Evolutionary conservation across 2,888 invertebrate species (phyloP).

Genomic region (Lordiphosa andalusiaca): DNA sequence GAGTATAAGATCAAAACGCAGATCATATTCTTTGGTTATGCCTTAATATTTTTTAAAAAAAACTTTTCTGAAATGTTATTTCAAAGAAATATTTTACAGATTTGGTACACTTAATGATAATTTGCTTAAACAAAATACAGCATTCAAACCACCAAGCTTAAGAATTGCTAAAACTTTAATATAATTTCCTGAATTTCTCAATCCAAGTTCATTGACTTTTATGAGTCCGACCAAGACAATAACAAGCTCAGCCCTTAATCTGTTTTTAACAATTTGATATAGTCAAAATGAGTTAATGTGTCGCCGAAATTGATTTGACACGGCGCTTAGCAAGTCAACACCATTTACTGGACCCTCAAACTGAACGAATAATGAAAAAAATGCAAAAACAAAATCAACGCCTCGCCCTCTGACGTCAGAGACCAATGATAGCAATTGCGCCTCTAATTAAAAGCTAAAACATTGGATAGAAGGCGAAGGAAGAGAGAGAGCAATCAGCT

Average conservation of each 20-base stretch:
- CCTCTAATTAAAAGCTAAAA: constrained; percentile 56
- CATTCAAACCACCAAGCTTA: neutral
- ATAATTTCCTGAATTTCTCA: constrained; percentile 5
- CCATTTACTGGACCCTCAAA: constrained; percentile 11
- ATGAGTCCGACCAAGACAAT: constrained; percentile 10
- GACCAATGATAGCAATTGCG: constrained; percentile 51
- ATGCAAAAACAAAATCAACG: constrained; percentile 19
- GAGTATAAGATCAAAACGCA: too few relatives aligned
- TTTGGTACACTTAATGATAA: too few relatives aligned
- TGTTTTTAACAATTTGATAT: constrained; percentile 26
- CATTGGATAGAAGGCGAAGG: constrained; percentile 13
- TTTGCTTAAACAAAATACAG: too few relatives aligned
- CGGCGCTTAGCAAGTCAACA: constrained; percentile 19
- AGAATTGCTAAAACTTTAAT: constrained; percentile 1
- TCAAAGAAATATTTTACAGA: too few relatives aligned
- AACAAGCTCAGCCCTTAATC: constrained; percentile 19
- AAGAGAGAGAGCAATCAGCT: constrained; percentile 32
- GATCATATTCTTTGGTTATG: too few relatives aligned
- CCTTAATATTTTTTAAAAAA: too few relatives aligned
- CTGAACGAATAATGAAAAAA: constrained; percentile 15
- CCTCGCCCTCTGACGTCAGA: constrained; percentile 54
- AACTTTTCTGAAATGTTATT: too few relatives aligned
- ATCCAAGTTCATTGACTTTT: constrained; percentile 15
- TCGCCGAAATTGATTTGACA: constrained; percentile 29
- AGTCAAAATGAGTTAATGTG: constrained; percentile 32